Base-by-base conservation (phyloP, 2,113 vertebrate genomes). In the Phasianus colchicus region DNA sequence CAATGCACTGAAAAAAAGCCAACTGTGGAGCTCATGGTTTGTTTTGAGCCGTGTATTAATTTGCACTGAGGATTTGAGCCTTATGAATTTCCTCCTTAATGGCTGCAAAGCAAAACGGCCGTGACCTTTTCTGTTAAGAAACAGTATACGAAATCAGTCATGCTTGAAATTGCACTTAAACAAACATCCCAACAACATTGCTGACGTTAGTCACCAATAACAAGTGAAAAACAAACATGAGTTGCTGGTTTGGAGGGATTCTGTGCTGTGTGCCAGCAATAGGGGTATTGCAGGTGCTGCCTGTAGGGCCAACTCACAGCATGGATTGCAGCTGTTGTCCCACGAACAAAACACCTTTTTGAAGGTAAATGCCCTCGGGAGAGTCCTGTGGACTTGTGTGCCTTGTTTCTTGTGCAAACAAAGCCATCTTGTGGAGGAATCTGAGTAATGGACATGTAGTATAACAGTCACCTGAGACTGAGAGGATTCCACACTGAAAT, bases 51-150 rank as follows among this genome's bases (percentile, higher is more conserved):
- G 38, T 88, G 16, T 70, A 20, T 76, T 70, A 60, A 86, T 95
- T 82, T 76, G 40, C 55, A 21, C 72, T 52, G 84, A 78, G 71
- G 36, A 78, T 63, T 7, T 5, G 29, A 77, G 24, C 36, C 20
- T 47, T 42, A 47, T 6, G 38, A 72, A 71, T 30, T 24, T 57
- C 27, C 42, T 90, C 45, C 63, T 77, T 73, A 75, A 64, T 10
- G 18, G 22, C 60, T 65, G 30, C 55, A 52, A 81, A 82, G 42
- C 72, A 84, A 55, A 92, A 76, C 32, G 3, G 0, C 22, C 40
- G 66, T 82, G 69, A 92, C 69, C 52, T 96, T 95, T 93, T 75
- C 50, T 78, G 42, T 82, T 76, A 83, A 76, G 25, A 84, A 90
- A 71, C 54, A 88, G 29, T 38, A 55, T 20, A 42, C 15, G 79